Conservation (phyloP, 2,888 invertebrate species). For the Cosmia pyralina region DNA sequence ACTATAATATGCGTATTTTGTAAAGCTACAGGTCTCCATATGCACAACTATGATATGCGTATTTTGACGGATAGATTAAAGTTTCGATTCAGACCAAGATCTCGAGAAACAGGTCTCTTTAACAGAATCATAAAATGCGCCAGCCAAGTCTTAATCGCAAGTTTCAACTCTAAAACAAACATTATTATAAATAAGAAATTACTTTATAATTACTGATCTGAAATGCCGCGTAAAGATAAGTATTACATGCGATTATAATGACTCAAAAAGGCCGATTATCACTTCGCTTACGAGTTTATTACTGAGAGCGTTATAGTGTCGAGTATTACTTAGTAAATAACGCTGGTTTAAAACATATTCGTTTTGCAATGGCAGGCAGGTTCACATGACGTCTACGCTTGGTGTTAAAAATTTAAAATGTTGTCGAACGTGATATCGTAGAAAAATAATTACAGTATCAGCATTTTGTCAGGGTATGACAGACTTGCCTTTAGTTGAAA, state of each 20-base stretch:
- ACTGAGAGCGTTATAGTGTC: slow-evolving; percentile 32
- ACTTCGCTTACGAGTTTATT: slow-evolving; percentile 51
- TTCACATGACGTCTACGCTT: background rate
- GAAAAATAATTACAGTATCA: background rate
- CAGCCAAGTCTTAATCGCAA: slow-evolving; percentile 28
- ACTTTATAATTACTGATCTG: slow-evolving; percentile 57
- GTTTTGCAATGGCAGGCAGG: slow-evolving; percentile 11
- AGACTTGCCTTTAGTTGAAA: background rate
- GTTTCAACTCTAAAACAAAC: slow-evolving; percentile 35
- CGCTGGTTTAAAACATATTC: slow-evolving; percentile 15
- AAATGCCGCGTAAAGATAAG: slow-evolving; percentile 53
- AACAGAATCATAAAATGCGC: slow-evolving; percentile 30
- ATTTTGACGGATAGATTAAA: background rate
- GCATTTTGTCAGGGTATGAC: background rate
- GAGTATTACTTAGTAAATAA: slow-evolving; percentile 36
- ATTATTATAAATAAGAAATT: slow-evolving; percentile 51
- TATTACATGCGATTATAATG: slow-evolving; percentile 51
- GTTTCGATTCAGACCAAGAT: background rate
- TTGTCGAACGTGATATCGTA: background rate
- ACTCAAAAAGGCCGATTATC: slow-evolving; percentile 44
- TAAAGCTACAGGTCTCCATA: background rate
- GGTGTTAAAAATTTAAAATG: background rate
- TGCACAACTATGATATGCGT: background rate
- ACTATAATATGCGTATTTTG: background rate
- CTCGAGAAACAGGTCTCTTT: slow-evolving; percentile 21